Base-by-base conservation (phyloP, 2,888 invertebrate genomes). In the Drosophila neoperkinsi region DNA sequence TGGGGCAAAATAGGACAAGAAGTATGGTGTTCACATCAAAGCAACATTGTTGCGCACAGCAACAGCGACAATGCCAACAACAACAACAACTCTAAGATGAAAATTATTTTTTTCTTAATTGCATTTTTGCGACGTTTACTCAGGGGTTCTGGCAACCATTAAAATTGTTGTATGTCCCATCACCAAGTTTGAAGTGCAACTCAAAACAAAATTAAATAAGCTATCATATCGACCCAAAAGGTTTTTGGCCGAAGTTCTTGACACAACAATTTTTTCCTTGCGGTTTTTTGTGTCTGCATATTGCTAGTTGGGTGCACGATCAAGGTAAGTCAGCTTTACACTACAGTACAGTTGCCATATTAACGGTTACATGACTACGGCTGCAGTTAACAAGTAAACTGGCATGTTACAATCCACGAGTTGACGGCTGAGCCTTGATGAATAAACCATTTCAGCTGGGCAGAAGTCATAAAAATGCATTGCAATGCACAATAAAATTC, bases 401-500 rank as follows among this genome's bases (percentile, higher is more conserved):
- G 52, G n/a, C 30, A 34, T 25, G 41, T n/a, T 53, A 38, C 59
- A 28, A 30, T 38, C 33, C 41, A 31, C 53, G 50, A 55, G 56
- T 59, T 66, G 68, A 50, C 31, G 63, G 55, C 55, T 52, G 50
- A 33, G 53, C 11, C 34, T n/a, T 36, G 55, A 64, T 80, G 80
- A 80, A 80, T 80, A 71, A 80, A 67, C 43, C 77, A 77, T 77
- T 81, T 68, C 65, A 53, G 53, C 50, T 46, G 53, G 65, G 68
- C 77, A 52, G 51, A 33, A 31, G 65, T 49, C 65, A 77, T 77
- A 58, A 73, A 79, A 79, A 79, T 79, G 79, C 79, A 79, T 81
- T 77, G 69, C 81, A 64, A 56, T 64, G 50, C 70, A 65, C 58
- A 74, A 70, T 81, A 71, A 78, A 68, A 71, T 75, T 59, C 69